Conservation (phyloP, 2,797 vertebrate genomes). For the Tragopan temminckii region DNA sequence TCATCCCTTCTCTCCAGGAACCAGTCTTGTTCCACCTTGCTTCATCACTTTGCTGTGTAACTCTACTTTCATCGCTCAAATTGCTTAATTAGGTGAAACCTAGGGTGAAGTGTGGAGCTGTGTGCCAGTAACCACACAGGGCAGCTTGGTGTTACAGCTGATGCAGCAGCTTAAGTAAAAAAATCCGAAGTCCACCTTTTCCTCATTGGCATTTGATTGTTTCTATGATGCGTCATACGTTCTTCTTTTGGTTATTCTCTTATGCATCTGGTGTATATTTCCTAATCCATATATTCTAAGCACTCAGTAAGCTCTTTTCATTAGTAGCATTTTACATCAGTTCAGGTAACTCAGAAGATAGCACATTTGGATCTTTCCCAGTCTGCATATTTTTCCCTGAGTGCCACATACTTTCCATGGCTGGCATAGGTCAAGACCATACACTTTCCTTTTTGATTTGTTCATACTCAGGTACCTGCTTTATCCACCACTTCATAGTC, state of each 20-base stretch:
- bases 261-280: neutral
- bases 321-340: rapidly evolving
- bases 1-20: no score
- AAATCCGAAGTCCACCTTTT: neutral
- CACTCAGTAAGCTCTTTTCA: rapidly evolving
- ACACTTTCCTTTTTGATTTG: neutral
- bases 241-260: neutral
- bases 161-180: neutral
- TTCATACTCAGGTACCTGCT: constrained; percentile 1
- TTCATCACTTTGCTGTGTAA: neutral
- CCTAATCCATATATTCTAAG: neutral
- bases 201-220: neutral
- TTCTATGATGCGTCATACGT: neutral
- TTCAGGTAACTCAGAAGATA: rapidly evolving
- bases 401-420: neutral
- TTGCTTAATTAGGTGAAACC: neutral
- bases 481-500: no score
- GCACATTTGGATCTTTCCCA: neutral
- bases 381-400: neutral
- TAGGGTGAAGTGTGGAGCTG: neutral
- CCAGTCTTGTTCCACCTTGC: neutral
- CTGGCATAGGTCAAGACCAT: neutral
- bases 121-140: neutral
- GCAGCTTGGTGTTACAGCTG: neutral
- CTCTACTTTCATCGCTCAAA: neutral